These are phyloP conservation scores for Struthio camelus DNA, from an alignment of 2,113 vertebrate genomes.

Conservation along the genomic window DNA sequence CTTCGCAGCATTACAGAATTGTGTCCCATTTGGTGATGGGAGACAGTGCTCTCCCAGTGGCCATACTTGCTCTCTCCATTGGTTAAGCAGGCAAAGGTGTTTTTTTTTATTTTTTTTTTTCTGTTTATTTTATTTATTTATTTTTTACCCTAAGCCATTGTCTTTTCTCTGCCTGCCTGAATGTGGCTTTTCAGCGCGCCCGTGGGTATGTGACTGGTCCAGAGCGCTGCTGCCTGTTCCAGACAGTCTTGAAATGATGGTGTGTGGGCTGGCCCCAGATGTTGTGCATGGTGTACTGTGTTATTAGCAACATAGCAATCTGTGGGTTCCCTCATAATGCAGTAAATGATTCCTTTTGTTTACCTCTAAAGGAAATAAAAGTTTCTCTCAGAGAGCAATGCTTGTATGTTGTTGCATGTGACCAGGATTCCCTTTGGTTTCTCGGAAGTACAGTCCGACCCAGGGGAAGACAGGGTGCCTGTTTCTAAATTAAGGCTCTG, in stretches of 20 bases:
- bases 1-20: not conserved
- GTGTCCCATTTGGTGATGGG: not conserved
- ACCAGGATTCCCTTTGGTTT: not conserved
- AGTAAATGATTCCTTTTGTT: not conserved
- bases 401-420: not conserved
- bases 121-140: not conserved
- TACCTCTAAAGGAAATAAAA: not conserved
- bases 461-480: not conserved
- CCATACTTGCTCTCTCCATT: fast-evolving
- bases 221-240: not conserved
- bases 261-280: not conserved
- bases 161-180: not conserved
- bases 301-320: not conserved
- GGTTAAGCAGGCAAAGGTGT: not conserved
- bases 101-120: not conserved
- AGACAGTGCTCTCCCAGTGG: not conserved
- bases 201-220: fast-evolving
- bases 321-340: not conserved
- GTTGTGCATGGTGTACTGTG: fast-evolving
- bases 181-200: not conserved
- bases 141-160: not conserved
- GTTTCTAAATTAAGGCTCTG: not conserved
- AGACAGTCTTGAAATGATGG: not conserved
- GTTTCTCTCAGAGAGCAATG: not conserved
- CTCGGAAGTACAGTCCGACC: not conserved